phyloP scores from a whole-genome alignment of 2,888 invertebrate genomes.

The Sphaerophoria taeniata region DNA sequence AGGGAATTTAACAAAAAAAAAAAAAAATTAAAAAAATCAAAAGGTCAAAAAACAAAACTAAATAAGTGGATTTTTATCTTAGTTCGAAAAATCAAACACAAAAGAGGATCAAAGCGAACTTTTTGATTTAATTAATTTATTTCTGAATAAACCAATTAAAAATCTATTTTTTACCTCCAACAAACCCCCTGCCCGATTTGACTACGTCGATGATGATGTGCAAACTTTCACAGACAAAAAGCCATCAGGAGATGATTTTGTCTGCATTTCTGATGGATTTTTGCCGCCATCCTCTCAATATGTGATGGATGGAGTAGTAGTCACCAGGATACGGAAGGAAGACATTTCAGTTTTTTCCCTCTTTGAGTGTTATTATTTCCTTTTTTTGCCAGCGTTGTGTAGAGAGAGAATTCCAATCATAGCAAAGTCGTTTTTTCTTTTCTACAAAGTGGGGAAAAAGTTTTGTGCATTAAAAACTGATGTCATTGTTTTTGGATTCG shows the following conservation, averaged over 20 bases:
- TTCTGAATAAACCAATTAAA: conserved; percentile 63
- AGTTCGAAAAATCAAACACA: background rate
- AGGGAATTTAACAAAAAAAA: conserved; percentile 37
- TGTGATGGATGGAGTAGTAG: background rate
- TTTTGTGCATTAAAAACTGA: conserved; percentile 54
- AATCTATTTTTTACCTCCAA: conserved; percentile 9
- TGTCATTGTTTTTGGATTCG: conserved; percentile 36
- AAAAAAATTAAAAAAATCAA: conserved; percentile 9
- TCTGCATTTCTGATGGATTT: background rate
- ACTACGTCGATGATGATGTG: conserved; percentile 29
- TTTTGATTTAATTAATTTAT: conserved; percentile 62
- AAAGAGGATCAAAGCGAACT: conserved; percentile 19
- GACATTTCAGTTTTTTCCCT: conserved; percentile 10
- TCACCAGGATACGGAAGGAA: conserved; percentile 9
- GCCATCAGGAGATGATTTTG: background rate
- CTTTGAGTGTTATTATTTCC: background rate
- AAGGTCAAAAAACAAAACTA: conserved; percentile 38
- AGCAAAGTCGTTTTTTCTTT: conserved; percentile 11
- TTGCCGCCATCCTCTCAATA: conserved; percentile 9
- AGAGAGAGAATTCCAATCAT: conserved; percentile 16
- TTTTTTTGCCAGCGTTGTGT: conserved; percentile 20
- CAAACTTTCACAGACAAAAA: conserved; percentile 38
- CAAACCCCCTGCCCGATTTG: background rate
- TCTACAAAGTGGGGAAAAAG: conserved; percentile 14
- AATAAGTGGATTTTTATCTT: conserved; percentile 53